Evolutionary conservation across 2,113 vertebrate genomes (phyloP).

Genomic region (Gila orcuttii): DNA sequence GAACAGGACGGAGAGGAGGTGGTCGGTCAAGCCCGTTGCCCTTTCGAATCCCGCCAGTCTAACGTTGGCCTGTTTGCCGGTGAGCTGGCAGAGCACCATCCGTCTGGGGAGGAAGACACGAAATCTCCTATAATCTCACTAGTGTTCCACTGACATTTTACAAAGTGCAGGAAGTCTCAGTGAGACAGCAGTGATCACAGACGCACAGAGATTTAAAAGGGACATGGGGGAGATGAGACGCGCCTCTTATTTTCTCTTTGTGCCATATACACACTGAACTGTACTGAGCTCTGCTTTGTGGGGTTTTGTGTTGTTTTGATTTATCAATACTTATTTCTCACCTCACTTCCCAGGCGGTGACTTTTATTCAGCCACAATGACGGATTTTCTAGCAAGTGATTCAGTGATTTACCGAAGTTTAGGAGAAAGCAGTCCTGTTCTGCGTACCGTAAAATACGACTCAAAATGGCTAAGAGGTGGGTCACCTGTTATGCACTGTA

Average conservation of each 20-base stretch:
- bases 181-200: conserved; percentile 51
- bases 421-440: conserved; percentile 80
- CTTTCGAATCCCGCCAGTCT: conserved; percentile 90
- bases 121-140: conserved; percentile 61
- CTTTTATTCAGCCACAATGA: conserved; percentile 91
- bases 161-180: conserved; percentile 66
- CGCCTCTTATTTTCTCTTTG: background rate
- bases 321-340: background rate
- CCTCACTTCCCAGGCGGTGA: conserved; percentile 78
- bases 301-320: background rate
- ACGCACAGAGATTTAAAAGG: conserved; percentile 40
- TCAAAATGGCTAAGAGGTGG: conserved; percentile 95
- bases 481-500: conserved; percentile 26
- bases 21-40: conserved; percentile 89
- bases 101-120: conserved; percentile 46
- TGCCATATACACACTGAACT: conserved; percentile 5
- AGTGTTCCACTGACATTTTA: conserved; percentile 72
- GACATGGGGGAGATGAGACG: conserved; percentile 8
- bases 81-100: conserved; percentile 62
- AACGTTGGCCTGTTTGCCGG: conserved; percentile 90
- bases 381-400: conserved; percentile 91
- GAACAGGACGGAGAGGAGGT: conserved; percentile 88
- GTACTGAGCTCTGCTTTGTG: background rate
- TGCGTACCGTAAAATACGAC: conserved; percentile 91
- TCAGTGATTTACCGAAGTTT: conserved; percentile 90